Conservation (phyloP, 2,797 vertebrate species). For the Pangasius krempfi region DNA sequence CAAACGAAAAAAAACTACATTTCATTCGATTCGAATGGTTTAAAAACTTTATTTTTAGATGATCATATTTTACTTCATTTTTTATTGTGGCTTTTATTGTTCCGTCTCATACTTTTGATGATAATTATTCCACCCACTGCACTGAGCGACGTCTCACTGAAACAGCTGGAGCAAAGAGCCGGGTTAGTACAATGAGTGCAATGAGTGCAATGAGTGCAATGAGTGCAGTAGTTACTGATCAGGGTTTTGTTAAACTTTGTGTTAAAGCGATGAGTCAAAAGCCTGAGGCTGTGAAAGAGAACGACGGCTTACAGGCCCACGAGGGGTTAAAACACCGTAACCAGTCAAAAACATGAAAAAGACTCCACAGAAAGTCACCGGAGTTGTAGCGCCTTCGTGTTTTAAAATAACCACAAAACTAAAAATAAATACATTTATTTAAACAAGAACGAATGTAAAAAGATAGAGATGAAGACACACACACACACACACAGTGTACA, state of each 20-base stretch:
- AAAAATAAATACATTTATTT: not conserved
- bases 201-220: no score
- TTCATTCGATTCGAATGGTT: no score
- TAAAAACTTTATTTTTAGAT: not conserved
- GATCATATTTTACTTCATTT: not conserved
- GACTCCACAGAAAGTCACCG: not conserved
- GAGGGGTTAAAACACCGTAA: not conserved
- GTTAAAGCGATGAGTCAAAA: not conserved
- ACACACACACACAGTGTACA: not conserved
- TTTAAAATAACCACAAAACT: not conserved
- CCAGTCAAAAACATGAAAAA: not conserved
- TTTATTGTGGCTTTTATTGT: not conserved
- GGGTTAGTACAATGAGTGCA: not conserved
- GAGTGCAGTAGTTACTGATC: constrained; percentile 6
- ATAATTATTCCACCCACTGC: not conserved
- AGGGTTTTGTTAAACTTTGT: not conserved
- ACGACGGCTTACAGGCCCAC: not conserved
- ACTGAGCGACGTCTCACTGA: not conserved
- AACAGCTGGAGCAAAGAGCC: not conserved
- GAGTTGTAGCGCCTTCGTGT: not conserved
- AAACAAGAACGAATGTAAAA: not conserved
- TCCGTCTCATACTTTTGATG: not conserved
- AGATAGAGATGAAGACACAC: not conserved
- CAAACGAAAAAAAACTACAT: not conserved
- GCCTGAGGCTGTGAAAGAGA: not conserved